A percentile compares a stretch with the other conserved stretches of the same genome.
These are phyloP conservation scores for Pogoniulus pusillus DNA, from an alignment of 2,797 vertebrate species.

Conservation along the genomic window DNA sequence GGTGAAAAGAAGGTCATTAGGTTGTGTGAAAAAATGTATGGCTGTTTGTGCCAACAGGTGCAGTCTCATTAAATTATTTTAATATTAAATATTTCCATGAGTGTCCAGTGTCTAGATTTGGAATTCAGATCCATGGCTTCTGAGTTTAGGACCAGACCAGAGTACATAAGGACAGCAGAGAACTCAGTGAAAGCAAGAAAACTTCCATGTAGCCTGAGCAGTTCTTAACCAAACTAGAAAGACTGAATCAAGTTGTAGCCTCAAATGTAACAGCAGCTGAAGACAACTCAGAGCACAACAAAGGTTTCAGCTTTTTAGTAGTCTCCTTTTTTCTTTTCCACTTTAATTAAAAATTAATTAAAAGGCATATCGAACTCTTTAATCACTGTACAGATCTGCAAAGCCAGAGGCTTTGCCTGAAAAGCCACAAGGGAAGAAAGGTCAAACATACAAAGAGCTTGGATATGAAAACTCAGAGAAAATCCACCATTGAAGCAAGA, in stretches of 20 bases:
- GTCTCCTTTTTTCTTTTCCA: neutral
- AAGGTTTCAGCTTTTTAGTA: neutral
- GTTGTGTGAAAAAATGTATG: neutral
- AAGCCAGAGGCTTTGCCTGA: neutral
- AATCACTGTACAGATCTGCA: neutral
- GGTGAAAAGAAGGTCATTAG: neutral
- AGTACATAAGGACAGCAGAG: neutral
- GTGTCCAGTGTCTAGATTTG: neutral
- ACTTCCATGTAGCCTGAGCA: neutral
- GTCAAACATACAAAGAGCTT: neutral
- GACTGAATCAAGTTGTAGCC: neutral
- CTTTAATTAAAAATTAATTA: slow-evolving; percentile 48
- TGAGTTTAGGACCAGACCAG: neutral
- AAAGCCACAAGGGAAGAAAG: neutral
- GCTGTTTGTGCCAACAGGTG: neutral
- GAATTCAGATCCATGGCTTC: neutral
- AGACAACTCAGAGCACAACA: neutral
- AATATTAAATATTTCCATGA: neutral
- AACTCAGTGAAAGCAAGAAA: neutral
- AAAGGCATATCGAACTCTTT: slow-evolving; percentile 34
- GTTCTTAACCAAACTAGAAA: neutral
- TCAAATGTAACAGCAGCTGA: neutral
- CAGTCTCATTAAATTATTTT: neutral
- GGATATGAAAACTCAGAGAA: neutral
- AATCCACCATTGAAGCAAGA: neutral